Base-by-base conservation (phyloP, 2,797 vertebrate genomes). In the Steatocranus sp. region DNA sequence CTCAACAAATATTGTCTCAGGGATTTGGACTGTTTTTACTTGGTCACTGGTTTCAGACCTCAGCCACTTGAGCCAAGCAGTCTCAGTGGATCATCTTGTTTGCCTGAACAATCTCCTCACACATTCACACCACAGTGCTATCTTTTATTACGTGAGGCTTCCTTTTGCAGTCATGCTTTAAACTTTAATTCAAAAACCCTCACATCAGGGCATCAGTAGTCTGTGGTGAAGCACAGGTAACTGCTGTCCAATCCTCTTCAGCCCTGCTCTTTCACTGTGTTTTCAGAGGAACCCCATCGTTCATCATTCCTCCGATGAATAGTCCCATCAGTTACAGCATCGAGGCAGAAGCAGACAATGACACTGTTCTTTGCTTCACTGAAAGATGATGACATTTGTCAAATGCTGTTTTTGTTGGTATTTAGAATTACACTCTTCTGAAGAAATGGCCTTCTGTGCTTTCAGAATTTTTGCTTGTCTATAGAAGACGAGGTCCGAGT, bases 361-460 rank as follows among this genome's bases (percentile, higher is more conserved):
- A 95, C 93, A 90, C 90, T 87, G 84, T 94, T 96, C 88, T 95
- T 94, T 95, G 88, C 84, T 90, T 83, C 93, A 91, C 91, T 90
- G 94, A 83, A 89, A 84, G 96, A 97, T 96, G 91, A 94, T 93
- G 93, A 86, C 87, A 93, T 97, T 97, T 97, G 93, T 97, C 95
- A 95, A 82, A 77, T 73, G 53, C 91, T 95, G 93, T 96, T 97
- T 96, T 93, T 95, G 93, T 92, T 94, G 88, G 91, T 97, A 96
- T 97, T 96, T 94, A 96, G 93, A 95, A 88, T 92, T 89, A 87
- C 90, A 88, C 88, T 90, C 41, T 83, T 83, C 85, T 82, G 78
- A 84, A 85, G 76, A 91, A 91, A 88, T 86, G 79, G 25, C 30
- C 77, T 63, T 83, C 50, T 82, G 75, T 8, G 10, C 46, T 58